Base-by-base conservation (phyloP, 2,113 vertebrate genomes). In the Cricetomys ansorgei region DNA sequence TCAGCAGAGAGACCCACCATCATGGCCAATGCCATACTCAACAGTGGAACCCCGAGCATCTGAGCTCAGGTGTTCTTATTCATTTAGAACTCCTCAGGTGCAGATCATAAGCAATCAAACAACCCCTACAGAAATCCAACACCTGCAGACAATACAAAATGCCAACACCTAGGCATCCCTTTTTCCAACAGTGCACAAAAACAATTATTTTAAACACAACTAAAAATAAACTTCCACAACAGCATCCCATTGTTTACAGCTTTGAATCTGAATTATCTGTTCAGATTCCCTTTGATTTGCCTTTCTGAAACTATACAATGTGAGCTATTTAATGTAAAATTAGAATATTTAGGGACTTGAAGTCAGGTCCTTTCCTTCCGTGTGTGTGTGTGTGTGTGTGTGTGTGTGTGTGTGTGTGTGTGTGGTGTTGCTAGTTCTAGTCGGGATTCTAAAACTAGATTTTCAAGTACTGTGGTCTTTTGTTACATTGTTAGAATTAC, bases 401-500 rank as follows among this genome's bases (percentile, higher is more conserved):
- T n/a, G 67, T 50, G n/a, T 83, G 43, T 53, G 55, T 53, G 45
- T 93, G 70, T 77, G 67, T 50, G n/a, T 83, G 43, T 53, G 55
- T 53, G 45, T 93, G 70, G n/a, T 77, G 40, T 92, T 89, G 17
- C 34, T 93, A 80, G 8, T 70, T 93, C 62, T 84, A 62, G 57
- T 5, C 5, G 70, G 50, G 92, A 96, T 27, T 87, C 57, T 80
- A 92, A 95, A 96, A n/a, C 70, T 53, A 94, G n/a, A 27, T 95
- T 85, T 88, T 84, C 59, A 75, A 84, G 34, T 88, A 95, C 27
- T 19, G 0, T 10, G 50, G 65, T 92, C 37, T 93, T 27, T n/a
- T n/a, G 12, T 62, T 83, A 81, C 4, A 57, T 79, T 86, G 88
- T 64, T 53, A 89, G 17, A 27, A 79, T 89, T 79, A 31, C 37